phyloP scores from a whole-genome alignment of 2,888 invertebrate species.

The Drosophila picticornis region DNA sequence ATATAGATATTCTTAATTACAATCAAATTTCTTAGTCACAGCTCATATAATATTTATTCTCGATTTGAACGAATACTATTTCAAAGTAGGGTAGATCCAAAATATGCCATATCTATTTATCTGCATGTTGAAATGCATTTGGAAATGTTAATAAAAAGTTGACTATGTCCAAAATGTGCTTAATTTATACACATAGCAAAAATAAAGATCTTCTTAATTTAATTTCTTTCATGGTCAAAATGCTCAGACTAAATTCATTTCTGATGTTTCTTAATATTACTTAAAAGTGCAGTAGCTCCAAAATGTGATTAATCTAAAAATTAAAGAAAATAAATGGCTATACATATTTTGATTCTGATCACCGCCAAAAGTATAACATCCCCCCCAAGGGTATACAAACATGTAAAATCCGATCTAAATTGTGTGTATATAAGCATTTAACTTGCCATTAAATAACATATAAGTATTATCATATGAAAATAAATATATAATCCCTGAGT shows the following conservation, averaged over 20 bases:
- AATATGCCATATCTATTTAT: no score
- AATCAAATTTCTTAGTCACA: neutral
- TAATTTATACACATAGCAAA: neutral
- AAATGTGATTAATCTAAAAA: neutral
- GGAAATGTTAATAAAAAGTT: neutral
- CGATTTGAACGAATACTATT: no score
- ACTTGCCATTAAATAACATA: slow-evolving; percentile 40
- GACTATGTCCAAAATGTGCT: neutral
- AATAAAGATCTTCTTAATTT: neutral
- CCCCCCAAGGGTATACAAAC: neutral
- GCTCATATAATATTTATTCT: neutral
- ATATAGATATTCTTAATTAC: neutral
- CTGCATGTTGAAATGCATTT: neutral
- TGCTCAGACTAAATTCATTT: neutral
- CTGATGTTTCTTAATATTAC: neutral
- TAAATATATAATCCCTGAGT: slow-evolving; percentile 18
- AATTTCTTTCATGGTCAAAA: neutral
- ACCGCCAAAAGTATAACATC: neutral
- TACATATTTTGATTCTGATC: neutral
- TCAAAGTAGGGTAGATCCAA: neutral
- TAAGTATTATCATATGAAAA: slow-evolving; percentile 34
- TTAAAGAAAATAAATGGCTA: neutral
- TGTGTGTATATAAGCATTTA: slow-evolving; percentile 36
- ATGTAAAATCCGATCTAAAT: slow-evolving; percentile 3
- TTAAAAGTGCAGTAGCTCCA: neutral